These are phyloP conservation scores for Tyria jacobaeae DNA, from an alignment of 2,888 invertebrate species.

Conservation along the genomic window DNA sequence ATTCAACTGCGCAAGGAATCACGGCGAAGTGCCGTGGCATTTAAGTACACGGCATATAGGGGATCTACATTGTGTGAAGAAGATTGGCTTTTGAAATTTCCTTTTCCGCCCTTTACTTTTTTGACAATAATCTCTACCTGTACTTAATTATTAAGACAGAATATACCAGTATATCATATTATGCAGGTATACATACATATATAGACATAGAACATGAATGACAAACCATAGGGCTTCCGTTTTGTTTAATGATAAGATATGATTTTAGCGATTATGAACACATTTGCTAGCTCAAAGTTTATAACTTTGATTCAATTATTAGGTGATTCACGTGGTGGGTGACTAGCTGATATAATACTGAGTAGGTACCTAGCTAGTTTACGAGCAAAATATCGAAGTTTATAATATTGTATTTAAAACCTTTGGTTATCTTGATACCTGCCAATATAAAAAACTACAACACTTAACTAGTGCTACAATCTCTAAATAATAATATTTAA, in stretches of 20 bases:
- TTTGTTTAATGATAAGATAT: slow-evolving; percentile 39
- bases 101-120: neutral
- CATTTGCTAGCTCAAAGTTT: slow-evolving; percentile 5
- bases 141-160: no score
- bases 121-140: slow-evolving; percentile 12
- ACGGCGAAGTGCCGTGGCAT: neutral
- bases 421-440: neutral
- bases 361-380: neutral
- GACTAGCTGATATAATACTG: slow-evolving; percentile 8
- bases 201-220: no score
- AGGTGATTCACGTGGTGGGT: slow-evolving; percentile 28
- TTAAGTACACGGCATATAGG: neutral
- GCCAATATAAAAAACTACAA: no score
- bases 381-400: neutral
- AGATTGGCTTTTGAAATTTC: slow-evolving; percentile 3
- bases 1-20: neutral
- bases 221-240: slow-evolving; percentile 36
- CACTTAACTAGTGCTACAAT: no score
- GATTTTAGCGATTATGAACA: slow-evolving; percentile 25
- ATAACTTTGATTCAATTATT: neutral
- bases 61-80: neutral
- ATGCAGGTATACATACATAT: neutral
- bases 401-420: no score
- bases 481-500: neutral
- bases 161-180: neutral